These are phyloP conservation scores for Drosophila pseudoananassae DNA, from an alignment of 1,140 invertebrate species.

Conservation along the genomic window DNA sequence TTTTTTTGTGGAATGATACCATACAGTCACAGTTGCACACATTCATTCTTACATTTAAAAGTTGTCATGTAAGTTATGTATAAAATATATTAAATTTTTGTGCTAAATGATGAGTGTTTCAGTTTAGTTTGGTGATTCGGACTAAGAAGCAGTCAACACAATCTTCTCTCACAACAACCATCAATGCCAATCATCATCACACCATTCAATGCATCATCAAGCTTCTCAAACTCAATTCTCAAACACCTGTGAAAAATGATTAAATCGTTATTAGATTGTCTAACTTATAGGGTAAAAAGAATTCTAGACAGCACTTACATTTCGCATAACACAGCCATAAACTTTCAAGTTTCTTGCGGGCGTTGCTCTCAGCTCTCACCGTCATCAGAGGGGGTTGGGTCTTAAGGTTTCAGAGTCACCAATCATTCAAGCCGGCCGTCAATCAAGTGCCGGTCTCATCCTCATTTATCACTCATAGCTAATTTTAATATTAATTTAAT, in stretches of 20 bases:
- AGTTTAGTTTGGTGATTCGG: conserved; percentile 31
- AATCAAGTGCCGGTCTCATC: conserved; percentile 31
- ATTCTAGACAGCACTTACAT: conserved; percentile 66
- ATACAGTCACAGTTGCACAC: conserved; percentile 56
- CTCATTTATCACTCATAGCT: conserved; percentile 41
- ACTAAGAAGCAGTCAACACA: conserved; percentile 8
- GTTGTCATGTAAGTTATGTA: conserved; percentile 35
- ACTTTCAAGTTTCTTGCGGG: conserved; percentile 35
- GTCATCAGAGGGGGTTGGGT: neutral
- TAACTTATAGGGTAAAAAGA: conserved; percentile 31
- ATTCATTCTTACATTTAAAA: conserved; percentile 25
- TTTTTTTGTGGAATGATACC: conserved; percentile 60
- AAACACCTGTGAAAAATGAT: conserved; percentile 61
- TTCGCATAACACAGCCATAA: conserved; percentile 66
- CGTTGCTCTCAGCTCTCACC: conserved; percentile 3
- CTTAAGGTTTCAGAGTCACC: conserved; percentile 2
- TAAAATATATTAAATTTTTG: conserved; percentile 60
- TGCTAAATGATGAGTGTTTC: conserved; percentile 48
- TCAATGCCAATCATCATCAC: conserved; percentile 52
- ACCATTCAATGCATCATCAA: conserved; percentile 37
- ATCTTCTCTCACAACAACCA: conserved; percentile 50
- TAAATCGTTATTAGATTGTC: conserved; percentile 11
- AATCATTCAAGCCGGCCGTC: conserved; percentile 38
- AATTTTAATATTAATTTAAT: conserved; percentile 52
- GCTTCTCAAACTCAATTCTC: conserved; percentile 43